These are phyloP conservation scores for Staurois parvus DNA, from an alignment of 2,797 vertebrate genomes.

Conservation along the genomic window DNA sequence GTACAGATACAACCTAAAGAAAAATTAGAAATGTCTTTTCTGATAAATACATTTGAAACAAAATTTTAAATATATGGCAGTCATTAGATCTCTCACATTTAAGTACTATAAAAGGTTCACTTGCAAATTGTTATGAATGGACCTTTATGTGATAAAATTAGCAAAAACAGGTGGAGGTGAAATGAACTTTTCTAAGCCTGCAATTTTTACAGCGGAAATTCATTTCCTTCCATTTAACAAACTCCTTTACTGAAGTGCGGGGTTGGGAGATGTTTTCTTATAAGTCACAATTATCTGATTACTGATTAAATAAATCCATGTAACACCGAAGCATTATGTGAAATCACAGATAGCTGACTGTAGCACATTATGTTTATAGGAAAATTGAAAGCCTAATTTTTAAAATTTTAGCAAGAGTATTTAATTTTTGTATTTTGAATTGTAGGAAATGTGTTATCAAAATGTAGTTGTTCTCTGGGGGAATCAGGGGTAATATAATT, in stretches of 20 bases:
- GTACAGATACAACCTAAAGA: not conserved
- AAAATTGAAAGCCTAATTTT: conserved; percentile 28
- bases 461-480: conserved; percentile 10
- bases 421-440: not conserved
- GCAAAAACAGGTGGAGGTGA: conserved; percentile 46
- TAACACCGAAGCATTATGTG: conserved; percentile 35
- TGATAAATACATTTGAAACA: not conserved
- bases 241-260: conserved; percentile 17
- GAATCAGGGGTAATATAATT: conserved; percentile 40
- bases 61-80: not conserved
- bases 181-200: conserved; percentile 42
- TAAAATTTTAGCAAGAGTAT: not conserved
- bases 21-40: not conserved
- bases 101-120: not conserved
- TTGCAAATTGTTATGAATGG: conserved; percentile 27
- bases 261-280: conserved; percentile 33
- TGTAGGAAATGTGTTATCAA: conserved; percentile 38
- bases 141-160: conserved; percentile 51
- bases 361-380: conserved; percentile 14
- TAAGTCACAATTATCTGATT: conserved; percentile 52
- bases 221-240: conserved; percentile 48
- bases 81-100: conserved; percentile 6
- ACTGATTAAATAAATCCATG: conserved; percentile 53
- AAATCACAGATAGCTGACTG: conserved; percentile 5
- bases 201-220: conserved; percentile 52